phyloP scores from a whole-genome alignment of 2,113 vertebrate genomes.

The Atrichornis clamosus region DNA sequence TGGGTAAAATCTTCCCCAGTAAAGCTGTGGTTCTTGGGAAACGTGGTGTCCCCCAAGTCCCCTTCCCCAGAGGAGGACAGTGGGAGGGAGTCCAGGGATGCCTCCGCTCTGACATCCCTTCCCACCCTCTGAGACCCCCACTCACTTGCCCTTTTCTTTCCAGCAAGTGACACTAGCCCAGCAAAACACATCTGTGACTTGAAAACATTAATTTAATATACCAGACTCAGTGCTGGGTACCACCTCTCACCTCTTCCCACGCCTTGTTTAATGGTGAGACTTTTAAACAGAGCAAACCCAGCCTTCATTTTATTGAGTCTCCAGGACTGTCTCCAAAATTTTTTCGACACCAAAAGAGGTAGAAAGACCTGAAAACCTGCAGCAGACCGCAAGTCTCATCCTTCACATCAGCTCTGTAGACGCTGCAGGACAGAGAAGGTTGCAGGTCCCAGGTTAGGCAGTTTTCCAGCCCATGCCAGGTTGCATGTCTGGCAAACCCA shows the following conservation, averaged over 20 bases:
- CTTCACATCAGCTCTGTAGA: neutral
- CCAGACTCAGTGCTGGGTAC: accelerated
- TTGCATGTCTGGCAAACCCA: neutral
- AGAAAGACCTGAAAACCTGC: neutral
- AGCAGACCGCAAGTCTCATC: neutral
- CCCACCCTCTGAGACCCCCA: accelerated
- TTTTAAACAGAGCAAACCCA: neutral
- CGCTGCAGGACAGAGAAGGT: neutral
- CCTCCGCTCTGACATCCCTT: neutral
- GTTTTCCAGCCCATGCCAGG: neutral
- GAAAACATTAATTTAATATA: neutral
- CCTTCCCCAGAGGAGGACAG: neutral
- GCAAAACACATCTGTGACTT: neutral
- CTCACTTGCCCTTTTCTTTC: neutral
- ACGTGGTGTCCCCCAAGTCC: accelerated
- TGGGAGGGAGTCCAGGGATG: accelerated
- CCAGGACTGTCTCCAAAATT: neutral
- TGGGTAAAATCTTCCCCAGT: neutral
- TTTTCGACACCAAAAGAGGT: neutral
- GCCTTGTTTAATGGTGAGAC: neutral
- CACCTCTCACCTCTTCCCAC: neutral
- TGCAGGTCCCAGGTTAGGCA: accelerated
- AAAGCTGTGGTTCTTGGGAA: neutral
- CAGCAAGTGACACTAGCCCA: neutral
- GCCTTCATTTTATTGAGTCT: neutral